Evolutionary conservation across 2,797 vertebrate genomes (phyloP), one percentile per base, ranked within the genome.

Genomic region (Ctenochaetus hawaiiensis): DNA sequence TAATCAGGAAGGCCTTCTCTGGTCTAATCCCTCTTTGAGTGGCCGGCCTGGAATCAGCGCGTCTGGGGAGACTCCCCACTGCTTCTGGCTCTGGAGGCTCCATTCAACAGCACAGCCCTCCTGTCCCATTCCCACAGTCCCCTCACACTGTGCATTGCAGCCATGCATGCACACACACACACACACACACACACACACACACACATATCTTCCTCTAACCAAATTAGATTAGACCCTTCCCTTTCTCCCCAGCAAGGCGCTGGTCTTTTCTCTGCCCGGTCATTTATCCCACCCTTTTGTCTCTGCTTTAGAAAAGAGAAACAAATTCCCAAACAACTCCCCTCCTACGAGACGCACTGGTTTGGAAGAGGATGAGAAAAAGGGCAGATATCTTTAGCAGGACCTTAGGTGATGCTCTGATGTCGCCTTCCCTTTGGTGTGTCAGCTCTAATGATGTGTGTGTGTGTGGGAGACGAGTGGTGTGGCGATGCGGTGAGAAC

Each of bases 151-250:
- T 91, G 95, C 95, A 90, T 93, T 80, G 92, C 93, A 94, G 95
- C 93, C 95, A 92, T 93, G 95, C 85, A 81, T 67, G 84, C 61
- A 58, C 93, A 2, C 94, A 41, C 76, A 74, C 82, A 64, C 39
- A 93, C 94, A 92, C 94, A 22, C 59, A 26, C 62, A 30, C 82
- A 91, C 66, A 47, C 96, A 93, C 95, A 94, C 93, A 94, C 95
- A 94, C 95, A 72, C 87, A 94, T 90, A 95, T 96, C 95, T 96
- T 89, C 94, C 96, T 97, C 96, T 95, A 95, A 96, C 95, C 96
- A 98, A 99, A 99, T 99, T 98, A 99, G 97, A 99, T 99, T 99
- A 99, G 96, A 96, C 95, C 96, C 96, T 96, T 96, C 94, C 90
- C 93, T 94, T 93, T 95, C 95, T 95, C 93, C 93, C 91, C 94